Conservation (phyloP, 1,140 invertebrate species). For the Drosophila baimaii region DNA sequence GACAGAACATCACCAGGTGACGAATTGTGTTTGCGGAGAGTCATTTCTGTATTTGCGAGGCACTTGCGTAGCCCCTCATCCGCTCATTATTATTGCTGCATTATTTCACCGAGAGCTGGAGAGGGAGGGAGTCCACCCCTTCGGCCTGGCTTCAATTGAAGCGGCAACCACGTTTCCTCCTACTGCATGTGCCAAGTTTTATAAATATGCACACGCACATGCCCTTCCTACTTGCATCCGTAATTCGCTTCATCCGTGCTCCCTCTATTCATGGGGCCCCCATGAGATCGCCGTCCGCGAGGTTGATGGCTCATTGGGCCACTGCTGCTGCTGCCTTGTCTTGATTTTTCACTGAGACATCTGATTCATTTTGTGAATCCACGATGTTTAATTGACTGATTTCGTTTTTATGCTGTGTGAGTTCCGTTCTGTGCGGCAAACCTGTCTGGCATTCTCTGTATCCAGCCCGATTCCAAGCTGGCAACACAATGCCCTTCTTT, state of each 20-base stretch:
- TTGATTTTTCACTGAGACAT: not conserved
- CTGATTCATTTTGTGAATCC: no score
- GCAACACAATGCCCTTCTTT: slow-evolving; percentile 1
- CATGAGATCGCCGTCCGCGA: not conserved
- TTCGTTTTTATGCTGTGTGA: not conserved
- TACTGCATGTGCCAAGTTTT: slow-evolving; percentile 10
- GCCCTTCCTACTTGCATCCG: slow-evolving; percentile 33
- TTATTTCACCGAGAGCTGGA: slow-evolving; percentile 38
- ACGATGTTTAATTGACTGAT: slow-evolving; percentile 2
- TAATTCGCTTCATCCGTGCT: slow-evolving; percentile 24
- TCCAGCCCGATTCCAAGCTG: slow-evolving; percentile 21
- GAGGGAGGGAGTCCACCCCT: not conserved
- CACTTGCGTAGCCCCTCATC: slow-evolving; percentile 9
- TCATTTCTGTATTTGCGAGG: slow-evolving; percentile 11
- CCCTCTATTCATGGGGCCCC: not conserved
- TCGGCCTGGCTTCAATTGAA: slow-evolving; percentile 16
- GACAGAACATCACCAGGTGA: not conserved
- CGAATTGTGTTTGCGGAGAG: slow-evolving; percentile 6
- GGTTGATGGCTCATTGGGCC: not conserved
- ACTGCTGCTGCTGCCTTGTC: not conserved
- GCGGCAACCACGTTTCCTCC: slow-evolving; percentile 25
- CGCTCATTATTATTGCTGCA: slow-evolving; percentile 53
- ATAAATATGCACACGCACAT: slow-evolving; percentile 41
- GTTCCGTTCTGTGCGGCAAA: not conserved
- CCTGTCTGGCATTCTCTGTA: slow-evolving; percentile 2